Percentiles rank a stretch among this genome's conserved stretches.
These are phyloP conservation scores for Bombus sylvicola DNA, from an alignment of 1,140 invertebrate species.

Conservation along the genomic window DNA sequence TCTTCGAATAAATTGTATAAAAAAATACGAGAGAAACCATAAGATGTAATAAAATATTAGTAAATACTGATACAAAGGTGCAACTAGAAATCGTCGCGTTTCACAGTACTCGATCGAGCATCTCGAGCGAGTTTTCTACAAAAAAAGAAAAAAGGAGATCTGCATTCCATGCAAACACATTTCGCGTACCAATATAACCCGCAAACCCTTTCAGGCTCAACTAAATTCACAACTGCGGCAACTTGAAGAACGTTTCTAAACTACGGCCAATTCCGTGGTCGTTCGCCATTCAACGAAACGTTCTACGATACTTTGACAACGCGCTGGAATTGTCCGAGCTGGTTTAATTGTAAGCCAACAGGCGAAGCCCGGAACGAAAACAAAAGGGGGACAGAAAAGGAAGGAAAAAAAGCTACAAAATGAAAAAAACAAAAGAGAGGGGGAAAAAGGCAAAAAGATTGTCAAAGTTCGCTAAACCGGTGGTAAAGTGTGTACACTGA, in stretches of 20 bases:
- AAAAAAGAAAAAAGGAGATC: not conserved
- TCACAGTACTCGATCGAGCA: not conserved
- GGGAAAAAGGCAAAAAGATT: not conserved
- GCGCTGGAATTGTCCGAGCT: too few relatives aligned
- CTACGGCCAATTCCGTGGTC: constrained; percentile 1
- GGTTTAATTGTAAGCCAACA: not conserved
- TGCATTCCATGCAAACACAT: not conserved
- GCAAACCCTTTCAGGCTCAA: not conserved
- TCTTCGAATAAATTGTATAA: not conserved
- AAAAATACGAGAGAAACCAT: not conserved
- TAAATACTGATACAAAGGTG: not conserved
- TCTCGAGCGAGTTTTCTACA: not conserved
- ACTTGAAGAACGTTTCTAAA: not conserved
- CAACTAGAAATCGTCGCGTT: not conserved
- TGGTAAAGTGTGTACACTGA: not conserved
- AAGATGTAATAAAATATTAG: not conserved
- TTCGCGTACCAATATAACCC: too few relatives aligned
- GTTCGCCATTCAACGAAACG: not conserved
- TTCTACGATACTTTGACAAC: not conserved
- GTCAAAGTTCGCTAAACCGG: not conserved
- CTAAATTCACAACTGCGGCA: not conserved
- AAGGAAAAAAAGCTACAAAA: not conserved
- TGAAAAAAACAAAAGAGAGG: not conserved
- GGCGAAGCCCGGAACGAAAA: not conserved
- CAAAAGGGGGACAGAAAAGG: not conserved